These are phyloP conservation scores for Chromoteleia sp. DNA, from an alignment of 2,888 invertebrate species.

Conservation along the genomic window DNA sequence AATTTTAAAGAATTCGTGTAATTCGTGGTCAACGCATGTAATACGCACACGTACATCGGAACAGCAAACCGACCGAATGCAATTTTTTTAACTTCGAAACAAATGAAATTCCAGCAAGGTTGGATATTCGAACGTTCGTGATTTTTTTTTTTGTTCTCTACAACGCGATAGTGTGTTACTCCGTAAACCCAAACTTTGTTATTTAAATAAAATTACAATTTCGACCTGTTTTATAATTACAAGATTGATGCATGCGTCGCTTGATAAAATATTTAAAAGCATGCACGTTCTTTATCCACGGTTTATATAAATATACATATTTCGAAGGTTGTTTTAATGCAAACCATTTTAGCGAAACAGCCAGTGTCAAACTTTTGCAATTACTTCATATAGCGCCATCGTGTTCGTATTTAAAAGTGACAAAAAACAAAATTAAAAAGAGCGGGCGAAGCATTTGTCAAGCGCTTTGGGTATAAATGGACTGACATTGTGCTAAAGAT, in stretches of 20 bases:
- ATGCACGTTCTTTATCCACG: neutral
- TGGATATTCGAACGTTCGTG: constrained; percentile 16
- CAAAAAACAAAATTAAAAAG: constrained; percentile 34
- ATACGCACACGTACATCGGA: constrained; percentile 38
- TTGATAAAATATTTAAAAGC: neutral
- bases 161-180: constrained; percentile 2
- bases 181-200: constrained; percentile 5
- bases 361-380: constrained; percentile 11
- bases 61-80: constrained; percentile 17
- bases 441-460: constrained; percentile 43
- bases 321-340: neutral
- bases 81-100: constrained; percentile 41
- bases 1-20: constrained; percentile 43
- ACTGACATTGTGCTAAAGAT: constrained; percentile 40
- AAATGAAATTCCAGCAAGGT: constrained; percentile 51
- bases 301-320: neutral
- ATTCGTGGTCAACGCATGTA: constrained; percentile 28
- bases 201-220: neutral
- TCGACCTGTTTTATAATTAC: neutral
- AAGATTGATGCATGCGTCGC: neutral
- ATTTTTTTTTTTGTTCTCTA: constrained; percentile 16
- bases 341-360: constrained; percentile 11
- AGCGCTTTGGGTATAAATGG: constrained; percentile 35
- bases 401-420: constrained; percentile 34
- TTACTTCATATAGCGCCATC: constrained; percentile 16